These are phyloP conservation scores for Mustelus asterias DNA, from an alignment of 2,113 vertebrate species.

Conservation along the genomic window DNA sequence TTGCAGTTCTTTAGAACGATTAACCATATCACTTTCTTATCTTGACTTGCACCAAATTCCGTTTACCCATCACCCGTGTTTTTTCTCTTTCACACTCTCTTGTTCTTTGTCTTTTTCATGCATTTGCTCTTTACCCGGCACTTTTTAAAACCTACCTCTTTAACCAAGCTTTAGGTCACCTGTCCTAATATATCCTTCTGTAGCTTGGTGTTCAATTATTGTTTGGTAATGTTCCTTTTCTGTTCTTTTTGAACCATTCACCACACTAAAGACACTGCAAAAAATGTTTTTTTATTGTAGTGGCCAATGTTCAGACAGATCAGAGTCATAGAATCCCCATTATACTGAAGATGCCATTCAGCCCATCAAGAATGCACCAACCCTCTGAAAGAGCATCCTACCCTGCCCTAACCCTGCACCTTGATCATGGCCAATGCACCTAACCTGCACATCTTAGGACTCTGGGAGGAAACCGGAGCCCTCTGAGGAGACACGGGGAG, in stretches of 20 bases:
- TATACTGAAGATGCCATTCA: too few species aligned
- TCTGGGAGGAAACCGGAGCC: too few species aligned
- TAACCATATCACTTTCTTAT: not conserved
- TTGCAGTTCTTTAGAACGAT: not conserved
- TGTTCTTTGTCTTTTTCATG: not conserved
- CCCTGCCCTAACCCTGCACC: too few species aligned
- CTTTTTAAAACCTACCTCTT: not conserved
- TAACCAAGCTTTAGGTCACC: not conserved
- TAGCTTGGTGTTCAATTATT: not conserved
- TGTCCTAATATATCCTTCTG: not conserved
- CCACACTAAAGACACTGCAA: not conserved
- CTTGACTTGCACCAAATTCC: not conserved
- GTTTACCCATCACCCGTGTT: not conserved
- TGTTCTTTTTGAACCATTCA: not conserved
- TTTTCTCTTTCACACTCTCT: not conserved
- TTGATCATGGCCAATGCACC: too few species aligned
- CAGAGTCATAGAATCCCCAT: too few species aligned
- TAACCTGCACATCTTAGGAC: too few species aligned
- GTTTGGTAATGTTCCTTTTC: not conserved
- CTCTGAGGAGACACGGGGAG: too few species aligned
- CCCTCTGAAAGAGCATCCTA: too few species aligned
- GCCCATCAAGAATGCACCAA: too few species aligned
- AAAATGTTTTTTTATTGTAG: not conserved
- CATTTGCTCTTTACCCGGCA: not conserved
- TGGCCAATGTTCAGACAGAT: not conserved